Conservation (phyloP, 2,888 invertebrate genomes). For the Ophion obscuratus region DNA sequence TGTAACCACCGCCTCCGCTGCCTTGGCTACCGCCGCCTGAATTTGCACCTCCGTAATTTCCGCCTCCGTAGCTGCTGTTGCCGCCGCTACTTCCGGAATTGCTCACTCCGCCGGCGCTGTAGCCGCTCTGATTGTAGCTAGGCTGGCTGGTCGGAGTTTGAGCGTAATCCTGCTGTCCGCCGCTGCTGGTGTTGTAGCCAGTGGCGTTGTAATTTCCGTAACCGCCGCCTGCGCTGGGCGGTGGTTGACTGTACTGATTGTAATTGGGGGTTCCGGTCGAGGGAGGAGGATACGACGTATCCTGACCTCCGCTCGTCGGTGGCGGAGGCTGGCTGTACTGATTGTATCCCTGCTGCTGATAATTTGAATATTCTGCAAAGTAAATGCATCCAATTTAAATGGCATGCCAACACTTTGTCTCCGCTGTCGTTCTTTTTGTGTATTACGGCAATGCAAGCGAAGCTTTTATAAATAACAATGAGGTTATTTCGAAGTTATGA, state of each 20-base stretch:
- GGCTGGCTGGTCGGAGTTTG: conserved; percentile 76
- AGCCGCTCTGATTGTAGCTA: conserved; percentile 77
- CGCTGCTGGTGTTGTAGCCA: conserved; percentile 73
- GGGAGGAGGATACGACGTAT: conserved; percentile 83
- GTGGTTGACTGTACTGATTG: conserved; percentile 82
- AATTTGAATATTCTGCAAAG: conserved; percentile 80
- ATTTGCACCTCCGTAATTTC: conserved; percentile 79
- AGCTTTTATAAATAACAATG: too few species aligned
- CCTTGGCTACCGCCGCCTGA: conserved; percentile 73
- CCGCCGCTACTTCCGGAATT: conserved; percentile 85
- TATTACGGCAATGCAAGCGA: too few species aligned
- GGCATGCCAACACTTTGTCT: too few species aligned
- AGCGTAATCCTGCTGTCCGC: conserved; percentile 75
- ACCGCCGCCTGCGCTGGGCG: conserved; percentile 76
- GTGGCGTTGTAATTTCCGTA: conserved; percentile 77
- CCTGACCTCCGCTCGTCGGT: conserved; percentile 74
- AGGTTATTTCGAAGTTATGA: too few species aligned
- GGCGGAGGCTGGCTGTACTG: conserved; percentile 82
- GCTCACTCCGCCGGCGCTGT: conserved; percentile 81
- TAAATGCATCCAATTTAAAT: conserved; percentile 13
- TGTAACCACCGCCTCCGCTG: conserved; percentile 84
- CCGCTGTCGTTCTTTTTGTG: too few species aligned
- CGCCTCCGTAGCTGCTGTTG: conserved; percentile 84
- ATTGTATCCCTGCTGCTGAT: conserved; percentile 80
- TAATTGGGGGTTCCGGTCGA: conserved; percentile 76